Percentiles rank a stretch among this genome's conserved stretches.
Evolutionary conservation across 2,888 invertebrate genomes (phyloP).

Genomic region (Andrena trimmerana): DNA sequence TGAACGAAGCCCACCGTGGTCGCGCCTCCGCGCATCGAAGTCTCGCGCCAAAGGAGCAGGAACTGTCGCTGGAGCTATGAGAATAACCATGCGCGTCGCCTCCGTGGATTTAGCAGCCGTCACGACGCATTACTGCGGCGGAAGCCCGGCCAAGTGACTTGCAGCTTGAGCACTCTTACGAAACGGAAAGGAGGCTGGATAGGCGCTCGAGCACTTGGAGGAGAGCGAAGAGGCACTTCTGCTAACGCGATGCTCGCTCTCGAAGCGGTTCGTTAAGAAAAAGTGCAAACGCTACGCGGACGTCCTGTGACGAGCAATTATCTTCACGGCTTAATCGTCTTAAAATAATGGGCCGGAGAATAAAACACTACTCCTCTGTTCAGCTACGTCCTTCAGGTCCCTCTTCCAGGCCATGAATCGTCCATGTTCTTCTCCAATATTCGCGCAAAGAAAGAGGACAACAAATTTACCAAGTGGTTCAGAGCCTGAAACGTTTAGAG

Average conservation of each 20-base stretch:
- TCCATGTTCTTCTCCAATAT: not conserved
- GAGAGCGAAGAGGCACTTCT: constrained; percentile 19
- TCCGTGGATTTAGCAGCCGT: constrained; percentile 58
- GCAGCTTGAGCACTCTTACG: constrained; percentile 49
- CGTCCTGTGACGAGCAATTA: constrained; percentile 39
- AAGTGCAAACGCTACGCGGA: constrained; percentile 11
- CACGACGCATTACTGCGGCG: constrained; percentile 67
- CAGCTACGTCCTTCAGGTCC: not conserved
- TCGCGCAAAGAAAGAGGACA: not conserved
- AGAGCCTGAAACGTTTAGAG: too few species aligned
- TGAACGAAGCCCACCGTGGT: constrained; percentile 13
- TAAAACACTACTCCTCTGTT: not conserved
- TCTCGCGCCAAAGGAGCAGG: constrained; percentile 11
- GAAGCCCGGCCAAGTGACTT: constrained; percentile 55
- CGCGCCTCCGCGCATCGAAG: constrained; percentile 12
- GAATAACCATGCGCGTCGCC: constrained; percentile 27
- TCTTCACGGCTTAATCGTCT: constrained; percentile 32
- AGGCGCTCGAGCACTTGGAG: constrained; percentile 32
- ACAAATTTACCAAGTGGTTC: not conserved
- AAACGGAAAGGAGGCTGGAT: constrained; percentile 29
- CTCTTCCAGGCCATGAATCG: not conserved
- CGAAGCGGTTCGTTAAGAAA: constrained; percentile 23
- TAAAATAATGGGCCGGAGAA: constrained; percentile 17
- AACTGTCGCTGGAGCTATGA: constrained; percentile 36
- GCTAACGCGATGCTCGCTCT: constrained; percentile 39